Percentiles rank a stretch among this genome's conserved stretches.
These are phyloP conservation scores for Dendrophyllia cribrosa DNA, from an alignment of 64 coral and sea anemone species.

Conservation along the genomic window DNA sequence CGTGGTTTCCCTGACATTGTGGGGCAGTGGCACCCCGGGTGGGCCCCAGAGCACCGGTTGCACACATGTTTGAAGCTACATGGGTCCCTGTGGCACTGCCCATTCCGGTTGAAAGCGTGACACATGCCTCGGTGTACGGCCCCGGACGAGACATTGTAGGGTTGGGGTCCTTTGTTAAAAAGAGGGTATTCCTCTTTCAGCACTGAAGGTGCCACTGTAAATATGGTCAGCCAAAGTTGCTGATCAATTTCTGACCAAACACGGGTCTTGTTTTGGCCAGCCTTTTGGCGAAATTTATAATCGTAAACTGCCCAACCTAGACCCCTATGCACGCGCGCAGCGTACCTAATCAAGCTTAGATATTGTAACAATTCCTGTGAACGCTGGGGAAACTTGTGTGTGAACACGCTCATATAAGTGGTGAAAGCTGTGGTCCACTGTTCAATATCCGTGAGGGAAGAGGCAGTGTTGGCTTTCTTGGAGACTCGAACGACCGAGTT, in stretches of 20 bases:
- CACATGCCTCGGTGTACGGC: constrained; percentile 1
- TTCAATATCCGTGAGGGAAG: no score
- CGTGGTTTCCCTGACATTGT: neutral
- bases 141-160: neutral
- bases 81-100: neutral
- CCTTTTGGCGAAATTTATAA: neutral
- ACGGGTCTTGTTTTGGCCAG: neutral
- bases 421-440: neutral
- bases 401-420: neutral
- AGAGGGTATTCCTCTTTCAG: constrained; percentile 9
- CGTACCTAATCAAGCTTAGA: constrained; percentile 2
- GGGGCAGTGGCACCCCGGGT: neutral
- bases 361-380: constrained; percentile 1
- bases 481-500: neutral
- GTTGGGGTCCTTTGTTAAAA: constrained; percentile 2
- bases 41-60: neutral
- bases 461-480: neutral
- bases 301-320: neutral
- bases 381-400: neutral
- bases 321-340: neutral
- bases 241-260: neutral
- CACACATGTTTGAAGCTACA: neutral
- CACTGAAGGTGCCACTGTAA: neutral
- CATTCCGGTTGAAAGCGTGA: neutral
- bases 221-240: constrained; percentile 2